Conservation (phyloP, 2,797 vertebrate species). For the Fistularia tabacaria region DNA sequence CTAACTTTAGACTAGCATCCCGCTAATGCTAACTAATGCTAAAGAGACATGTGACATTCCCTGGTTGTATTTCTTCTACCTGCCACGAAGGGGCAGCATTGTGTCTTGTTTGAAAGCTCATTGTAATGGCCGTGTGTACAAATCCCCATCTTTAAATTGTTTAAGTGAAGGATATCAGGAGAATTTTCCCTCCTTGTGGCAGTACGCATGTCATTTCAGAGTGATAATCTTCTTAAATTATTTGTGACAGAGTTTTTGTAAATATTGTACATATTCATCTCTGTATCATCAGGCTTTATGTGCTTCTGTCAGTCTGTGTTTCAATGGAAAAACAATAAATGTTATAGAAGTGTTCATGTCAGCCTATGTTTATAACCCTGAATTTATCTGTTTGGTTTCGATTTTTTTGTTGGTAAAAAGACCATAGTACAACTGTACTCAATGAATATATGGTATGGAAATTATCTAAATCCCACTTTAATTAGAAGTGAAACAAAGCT, state of each 20-base stretch:
- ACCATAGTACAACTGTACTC: no score
- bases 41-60: slow-evolving; percentile 4
- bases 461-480: no score
- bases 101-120: slow-evolving; percentile 8
- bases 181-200: slow-evolving; percentile 2
- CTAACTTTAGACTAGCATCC: slow-evolving; percentile 1
- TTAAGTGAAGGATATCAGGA: not conserved
- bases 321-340: slow-evolving; percentile 14
- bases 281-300: slow-evolving; percentile 5
- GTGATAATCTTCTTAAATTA: slow-evolving; percentile 2
- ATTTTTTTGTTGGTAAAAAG: no score
- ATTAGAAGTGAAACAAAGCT: no score
- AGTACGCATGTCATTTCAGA: not conserved
- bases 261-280: slow-evolving; percentile 34
- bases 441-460: no score
- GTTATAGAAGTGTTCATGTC: slow-evolving; percentile 1
- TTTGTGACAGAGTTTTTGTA: slow-evolving; percentile 14
- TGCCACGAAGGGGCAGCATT: slow-evolving; percentile 49
- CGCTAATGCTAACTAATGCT: slow-evolving; percentile 13
- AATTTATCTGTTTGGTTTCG: slow-evolving; percentile 6
- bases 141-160: not conserved
- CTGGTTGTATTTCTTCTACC: slow-evolving; percentile 25
- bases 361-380: slow-evolving; percentile 3
- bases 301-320: slow-evolving; percentile 17
- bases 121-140: no score